Evolutionary conservation across 2,888 invertebrate genomes (phyloP), one percentile per base, ranked within the genome.

Genomic region (Drosophila demipolita): DNA sequence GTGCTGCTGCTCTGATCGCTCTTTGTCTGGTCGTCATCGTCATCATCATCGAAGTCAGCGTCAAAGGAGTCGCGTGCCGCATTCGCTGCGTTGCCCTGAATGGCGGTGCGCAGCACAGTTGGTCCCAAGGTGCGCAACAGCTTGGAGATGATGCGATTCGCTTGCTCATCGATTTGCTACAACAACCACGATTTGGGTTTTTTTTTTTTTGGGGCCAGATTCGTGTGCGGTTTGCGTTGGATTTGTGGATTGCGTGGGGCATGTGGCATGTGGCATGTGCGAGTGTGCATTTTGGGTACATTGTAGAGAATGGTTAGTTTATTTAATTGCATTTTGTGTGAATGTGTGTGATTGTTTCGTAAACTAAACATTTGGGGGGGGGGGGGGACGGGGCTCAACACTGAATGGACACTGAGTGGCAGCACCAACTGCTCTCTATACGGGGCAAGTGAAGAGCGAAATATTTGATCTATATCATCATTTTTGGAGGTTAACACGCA

Each of bases 41-140:
- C 94, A 73, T 94, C 94, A 66, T 91, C 92, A 78, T 93, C 93
- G 62, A 94, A 94, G 76, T 94, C 94, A 54, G 94, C 94, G 84
- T 94, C 94, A 62, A 93, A 94, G 71, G 93, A 93, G 40, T 90
- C 93, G 67, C 93, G 91, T 58, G 93, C 92, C 45, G 92, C 85
- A 65, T 91, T 92, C 17, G 90, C 92, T 15, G 69, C 67, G 66
- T 93, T 93, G 33, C 93, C 93, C 77, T 92, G 92, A 26, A 93
- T 91, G 26, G 93, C 93, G n/a, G 91, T 93, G 59, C 93, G 92
- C 82, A 97, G 94, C 71, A 95, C 75, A 20, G 92, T 94, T 48
- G 97, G 96, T 55, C 97, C 97, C 91, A 97, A 95, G 75, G 96
- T 94, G 90, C 96, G 95, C 93, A 97, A 95, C 90, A 97, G 93